Evolutionary conservation across 2,113 vertebrate genomes (phyloP), one percentile per base, ranked within the genome.

Genomic region (Neogale vison): DNA sequence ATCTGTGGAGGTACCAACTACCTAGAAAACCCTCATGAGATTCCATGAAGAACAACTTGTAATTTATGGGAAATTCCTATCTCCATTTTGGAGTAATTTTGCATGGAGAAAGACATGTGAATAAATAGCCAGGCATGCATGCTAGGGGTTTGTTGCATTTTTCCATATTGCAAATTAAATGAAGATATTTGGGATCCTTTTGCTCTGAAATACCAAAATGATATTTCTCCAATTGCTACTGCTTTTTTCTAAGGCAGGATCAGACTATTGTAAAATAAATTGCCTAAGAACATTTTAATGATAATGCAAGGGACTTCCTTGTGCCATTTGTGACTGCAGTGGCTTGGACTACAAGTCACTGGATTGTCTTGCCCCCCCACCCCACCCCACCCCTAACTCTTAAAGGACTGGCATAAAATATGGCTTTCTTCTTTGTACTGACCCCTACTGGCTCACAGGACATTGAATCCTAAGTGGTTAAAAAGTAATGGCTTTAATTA

Each of bases 1-100:
- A 99, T 99, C 96, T 99, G 99, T 97, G 99, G 99, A 99, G 99
- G 99, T 99, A 99, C 11, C 9, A 4, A 42, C 69, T 31, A 81
- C 88, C 93, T 67, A n/a, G 71, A 59, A 3, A 87, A 50, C 20
- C 31, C 47, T 76, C 61, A 6, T 4, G 26, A 65, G 59, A 50
- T n/a, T 82, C 84, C 61, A 36, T 42, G 21, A 86, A 63, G 26
- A 93, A 59, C 31, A 71, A 50, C 23, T 57, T 47, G 47, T 26
- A 31, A 55, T 45, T 72, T 23, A 31, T 42, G 57, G 63, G 47
- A 67, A 82, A 83, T 21, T 61, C 23, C 59, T 59, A 9, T 23
- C 65, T 95, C 72, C 69, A 52, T 39, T 80, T 42, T 47, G 90
- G 92, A 85, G 55, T 90, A 57, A 12, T 15, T 93, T 52, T 93